Percentiles rank a stretch among this genome's conserved stretches.
Conservation (phyloP, 2,797 vertebrate species). For the Sarcoramphus papa region DNA sequence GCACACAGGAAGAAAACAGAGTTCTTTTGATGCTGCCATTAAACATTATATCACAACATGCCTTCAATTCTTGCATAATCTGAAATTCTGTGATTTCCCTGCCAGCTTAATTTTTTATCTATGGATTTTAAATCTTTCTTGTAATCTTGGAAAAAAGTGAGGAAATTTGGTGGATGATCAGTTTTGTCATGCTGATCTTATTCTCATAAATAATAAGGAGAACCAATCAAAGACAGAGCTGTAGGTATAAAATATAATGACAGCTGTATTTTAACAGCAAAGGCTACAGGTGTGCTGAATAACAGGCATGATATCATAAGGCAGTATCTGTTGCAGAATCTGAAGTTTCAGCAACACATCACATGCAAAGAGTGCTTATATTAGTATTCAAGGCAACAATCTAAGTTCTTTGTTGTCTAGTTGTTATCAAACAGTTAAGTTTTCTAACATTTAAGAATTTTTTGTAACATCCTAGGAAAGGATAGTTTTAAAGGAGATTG, state of each 20-base stretch:
- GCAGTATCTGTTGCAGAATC: neutral
- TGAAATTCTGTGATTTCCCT: neutral
- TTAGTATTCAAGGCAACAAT: neutral
- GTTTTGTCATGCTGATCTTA: neutral
- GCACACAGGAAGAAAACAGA: accelerated
- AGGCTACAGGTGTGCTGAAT: neutral
- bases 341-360: neutral
- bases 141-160: neutral
- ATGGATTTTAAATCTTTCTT: neutral
- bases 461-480: neutral
- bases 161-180: neutral
- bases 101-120: neutral
- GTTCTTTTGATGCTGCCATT: neutral
- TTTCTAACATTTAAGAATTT: neutral
- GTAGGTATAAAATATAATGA: neutral
- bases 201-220: neutral
- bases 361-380: neutral
- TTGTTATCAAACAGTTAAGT: neutral
- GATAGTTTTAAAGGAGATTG: neutral
- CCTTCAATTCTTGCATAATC: neutral
- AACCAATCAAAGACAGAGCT: neutral
- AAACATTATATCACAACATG: neutral
- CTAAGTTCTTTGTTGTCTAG: neutral
- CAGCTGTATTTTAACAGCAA: neutral
- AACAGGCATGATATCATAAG: neutral